Evolutionary conservation across 2,797 vertebrate species (phyloP), one percentile per base, ranked within the genome.

Genomic region (Steatocranus sp.): DNA sequence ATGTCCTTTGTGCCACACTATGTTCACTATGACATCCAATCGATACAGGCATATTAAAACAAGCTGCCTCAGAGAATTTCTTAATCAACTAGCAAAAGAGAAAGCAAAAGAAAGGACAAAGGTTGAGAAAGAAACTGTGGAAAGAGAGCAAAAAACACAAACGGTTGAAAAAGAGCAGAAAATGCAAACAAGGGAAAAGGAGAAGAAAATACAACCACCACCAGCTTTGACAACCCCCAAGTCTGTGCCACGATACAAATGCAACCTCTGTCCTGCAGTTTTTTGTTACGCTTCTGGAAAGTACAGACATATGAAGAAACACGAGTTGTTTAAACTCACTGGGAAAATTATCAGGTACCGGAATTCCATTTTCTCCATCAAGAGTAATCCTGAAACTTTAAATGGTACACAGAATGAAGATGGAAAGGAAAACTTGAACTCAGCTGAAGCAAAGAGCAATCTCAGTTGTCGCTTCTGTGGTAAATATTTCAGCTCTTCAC

Each of bases 241-340:
- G 2, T 10, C n/a, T 23, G 4, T 15, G 9, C 75, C 23, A 41
- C 49, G 18, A 27, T 93, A 92, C 82, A 94, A 93, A 87, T 97
- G 96, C 86, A 90, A 50, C 81, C 79, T 93, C 34, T 97, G 96
- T 85, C 94, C 95, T 15, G 94, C 95, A 4, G 63, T 92, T 54
- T 97, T 95, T 92, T 46, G 46, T 58, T 50, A 95, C 84, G 15
- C 87, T 20, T 96, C 96, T 80, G 96, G 95, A 82, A 94, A 92
- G 81, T 96, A 93, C 86, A 94, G 91, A 79, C 96, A 97, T 80
- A 93, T 93, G 91, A 95, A 93, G 82, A 96, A 95, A 89, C 96
- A 97, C 18, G 91, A 93, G 78, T 36, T 93, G 48, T 94, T 75
- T 86, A 91, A 94, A 81, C 87, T 88, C 41, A 94, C 95, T 61